Evolutionary conservation across 1,140 invertebrate species (phyloP), one percentile per base, ranked within the genome.

Genomic region (Colletes gigas): DNA sequence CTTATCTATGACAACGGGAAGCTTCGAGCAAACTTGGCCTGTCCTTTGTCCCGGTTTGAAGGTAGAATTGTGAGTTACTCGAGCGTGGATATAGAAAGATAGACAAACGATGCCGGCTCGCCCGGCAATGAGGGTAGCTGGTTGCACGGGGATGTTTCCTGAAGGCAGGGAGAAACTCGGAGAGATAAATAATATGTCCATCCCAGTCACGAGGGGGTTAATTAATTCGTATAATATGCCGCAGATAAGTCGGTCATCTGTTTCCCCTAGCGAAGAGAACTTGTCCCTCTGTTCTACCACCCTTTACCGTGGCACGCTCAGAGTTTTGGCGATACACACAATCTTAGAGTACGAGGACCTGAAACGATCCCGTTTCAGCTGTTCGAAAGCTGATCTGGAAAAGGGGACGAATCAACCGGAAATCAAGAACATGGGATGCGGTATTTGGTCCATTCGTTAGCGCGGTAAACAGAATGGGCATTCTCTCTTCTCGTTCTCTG

Each of bases 171-270:
- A 59, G 79, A 76, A 66, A 52, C 68, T 75, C 55, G 68, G 47
- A 62, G 71, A 84, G 90, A 92, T 93, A 91, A 92, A 93, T 93
- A 92, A 93, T 93, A 93, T 91, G 90, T 90, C 89, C 88, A 89
- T 92, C 88, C 89, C 88, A 91, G 88, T 84, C 75, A 87, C 80
- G 82, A 72, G 82, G 63, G 88, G 85, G 89, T 88, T 93, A 93
- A 93, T 93, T 93, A 93, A 93, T 93, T 92, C 90, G 92, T 91
- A 92, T 93, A 93, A 93, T 93, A 93, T 93, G 90, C 91, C 90
- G 88, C 83, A 92, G 91, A 93, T 93, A 93, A 93, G 92, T 92
- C 85, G 88, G 88, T 92, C 91, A 93, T 93, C 89, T 88, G 89
- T 88, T 80, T 85, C 81, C 83, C 85, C 87, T 83, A 76, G 77